phyloP scores from a whole-genome alignment of 2,888 invertebrate species.

The Eugnorisma glareosa region DNA sequence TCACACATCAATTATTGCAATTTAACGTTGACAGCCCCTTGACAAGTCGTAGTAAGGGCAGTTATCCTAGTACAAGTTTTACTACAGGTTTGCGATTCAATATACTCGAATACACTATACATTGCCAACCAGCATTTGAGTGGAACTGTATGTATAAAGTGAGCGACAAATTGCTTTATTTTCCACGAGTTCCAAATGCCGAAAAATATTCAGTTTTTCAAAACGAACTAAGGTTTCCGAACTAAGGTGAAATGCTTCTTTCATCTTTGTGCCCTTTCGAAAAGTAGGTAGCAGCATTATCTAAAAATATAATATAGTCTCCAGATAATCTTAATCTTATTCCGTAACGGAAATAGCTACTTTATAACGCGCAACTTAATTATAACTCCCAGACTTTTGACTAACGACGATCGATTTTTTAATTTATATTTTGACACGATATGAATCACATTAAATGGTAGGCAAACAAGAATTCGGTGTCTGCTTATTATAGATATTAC shows the following conservation, averaged over 20 bases:
- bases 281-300: constrained; percentile 2
- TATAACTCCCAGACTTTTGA: constrained; percentile 71
- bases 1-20: too few species aligned
- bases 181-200: too few species aligned
- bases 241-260: background rate
- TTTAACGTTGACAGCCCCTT: background rate
- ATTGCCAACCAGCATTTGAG: background rate
- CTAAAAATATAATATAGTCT: constrained; percentile 46
- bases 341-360: constrained; percentile 66
- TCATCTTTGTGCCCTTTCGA: background rate
- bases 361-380: constrained; percentile 71
- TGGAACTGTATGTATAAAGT: background rate
- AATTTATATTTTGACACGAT: constrained; percentile 70
- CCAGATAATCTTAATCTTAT: constrained; percentile 59
- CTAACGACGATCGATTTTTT: constrained; percentile 71
- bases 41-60: background rate
- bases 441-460: constrained; percentile 66
- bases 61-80: background rate
- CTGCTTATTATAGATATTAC: constrained; percentile 63
- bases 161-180: background rate
- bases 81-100: background rate
- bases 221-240: too few species aligned
- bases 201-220: background rate
- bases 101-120: background rate
- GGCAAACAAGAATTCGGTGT: constrained; percentile 61